Base-by-base conservation (phyloP, 1,140 invertebrate species). In the Chelonus insularis region DNA sequence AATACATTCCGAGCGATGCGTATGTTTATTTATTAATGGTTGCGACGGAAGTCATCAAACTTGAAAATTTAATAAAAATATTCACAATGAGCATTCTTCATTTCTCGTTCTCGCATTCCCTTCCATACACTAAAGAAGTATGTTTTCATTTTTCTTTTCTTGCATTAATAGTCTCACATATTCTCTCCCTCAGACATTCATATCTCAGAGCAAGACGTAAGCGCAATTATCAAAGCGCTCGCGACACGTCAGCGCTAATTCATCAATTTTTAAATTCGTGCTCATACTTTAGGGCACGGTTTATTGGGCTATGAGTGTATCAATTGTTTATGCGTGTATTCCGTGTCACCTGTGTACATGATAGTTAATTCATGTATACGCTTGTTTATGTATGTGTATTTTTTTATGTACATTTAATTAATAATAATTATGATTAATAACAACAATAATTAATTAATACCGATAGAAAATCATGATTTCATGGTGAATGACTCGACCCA, bases 41-140 rank as follows among this genome's bases (percentile, higher is more conserved):
- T 78, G 70, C 71, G 78, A 80, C 79, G 77, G 73, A 82, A 79
- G 79, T 82, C 77, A 79, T 79, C 76, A 81, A 81, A 82, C 74
- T 81, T 81, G 79, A 79, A 82, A 81, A 82, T 82, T 82, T 80
- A 82, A 82, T 80, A 80, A 82, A 82, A 82, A 82, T 82, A 82
- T 82, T 82, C 79, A 82, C 79, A 80, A 67, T 79, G 75, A 80
- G 74, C 78, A 80, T 75, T 79, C 73, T 74, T 79, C 75, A 74
- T 72, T 67, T 73, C 71, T 62, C 69, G 63, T 68, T 66, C 67
- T 69, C 47, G 52, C 67, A 45, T 68, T 69, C 64, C 60, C 67
- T 68, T 69, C 68, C 63, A 70, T 56, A 52, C 45, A 52, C 54
- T 59, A 16, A 29, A 51, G n/a, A 32, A 56, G 48, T 62, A 23